phyloP scores from a whole-genome alignment of 2,888 invertebrate species.

The Diplazon laetatorius region DNA sequence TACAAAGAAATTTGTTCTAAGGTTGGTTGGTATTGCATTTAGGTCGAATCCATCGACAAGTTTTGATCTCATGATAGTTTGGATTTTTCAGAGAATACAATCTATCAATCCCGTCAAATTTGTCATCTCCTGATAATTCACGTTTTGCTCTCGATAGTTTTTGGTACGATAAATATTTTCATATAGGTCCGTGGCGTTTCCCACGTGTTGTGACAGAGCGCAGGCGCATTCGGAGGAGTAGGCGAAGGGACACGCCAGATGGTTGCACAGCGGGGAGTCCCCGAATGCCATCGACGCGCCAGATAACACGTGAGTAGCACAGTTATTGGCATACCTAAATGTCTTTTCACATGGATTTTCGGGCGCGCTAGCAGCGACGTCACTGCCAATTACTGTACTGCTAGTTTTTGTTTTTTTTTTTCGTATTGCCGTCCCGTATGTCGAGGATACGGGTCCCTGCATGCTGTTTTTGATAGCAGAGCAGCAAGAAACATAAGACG shows the following conservation, averaged over 20 bases:
- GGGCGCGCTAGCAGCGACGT: slow-evolving; percentile 1
- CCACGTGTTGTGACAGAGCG: slow-evolving; percentile 14
- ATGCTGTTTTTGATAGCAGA: slow-evolving; percentile 37
- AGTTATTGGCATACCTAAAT: slow-evolving; percentile 22
- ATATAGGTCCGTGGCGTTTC: neutral
- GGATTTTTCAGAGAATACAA: too few species aligned
- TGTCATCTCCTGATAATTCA: slow-evolving; percentile 17
- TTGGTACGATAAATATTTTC: slow-evolving; percentile 24
- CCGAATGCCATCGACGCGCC: neutral
- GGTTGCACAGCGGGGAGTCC: slow-evolving; percentile 29
- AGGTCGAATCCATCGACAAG: too few species aligned
- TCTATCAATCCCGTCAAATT: too few species aligned
- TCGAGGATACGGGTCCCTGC: slow-evolving; percentile 24
- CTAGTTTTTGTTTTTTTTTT: neutral
- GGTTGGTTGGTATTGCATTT: too few species aligned
- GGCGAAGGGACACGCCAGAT: slow-evolving; percentile 35
- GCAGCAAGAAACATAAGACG: slow-evolving; percentile 48
- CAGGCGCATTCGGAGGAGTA: neutral
- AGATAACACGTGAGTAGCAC: neutral
- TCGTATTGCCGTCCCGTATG: neutral
- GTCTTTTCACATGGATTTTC: neutral
- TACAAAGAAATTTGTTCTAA: too few species aligned
- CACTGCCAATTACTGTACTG: neutral
- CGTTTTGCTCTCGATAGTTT: neutral
- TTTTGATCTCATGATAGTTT: too few species aligned